These are phyloP conservation scores for Tribolium freemani DNA, from an alignment of 2,888 invertebrate genomes.

Conservation along the genomic window DNA sequence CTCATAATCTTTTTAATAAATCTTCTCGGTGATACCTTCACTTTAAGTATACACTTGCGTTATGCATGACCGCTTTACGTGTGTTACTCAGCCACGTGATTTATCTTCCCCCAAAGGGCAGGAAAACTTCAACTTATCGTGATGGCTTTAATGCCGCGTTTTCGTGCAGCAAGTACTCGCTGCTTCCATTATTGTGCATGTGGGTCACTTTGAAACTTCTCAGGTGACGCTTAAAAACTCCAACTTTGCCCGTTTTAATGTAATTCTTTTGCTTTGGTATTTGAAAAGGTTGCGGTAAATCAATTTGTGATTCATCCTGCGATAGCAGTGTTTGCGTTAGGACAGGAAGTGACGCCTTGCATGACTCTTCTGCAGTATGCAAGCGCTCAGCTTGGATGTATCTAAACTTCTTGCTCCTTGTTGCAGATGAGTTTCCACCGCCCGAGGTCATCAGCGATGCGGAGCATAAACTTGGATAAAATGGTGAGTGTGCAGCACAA, in stretches of 20 bases:
- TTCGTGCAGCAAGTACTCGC: constrained; percentile 33
- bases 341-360: constrained; percentile 33
- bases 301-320: constrained; percentile 24
- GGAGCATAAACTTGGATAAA: constrained; percentile 29
- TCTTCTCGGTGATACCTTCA: constrained; percentile 38
- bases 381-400: not conserved
- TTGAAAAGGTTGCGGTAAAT: not conserved
- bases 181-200: constrained; percentile 23
- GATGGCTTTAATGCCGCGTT: constrained; percentile 37
- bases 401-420: constrained; percentile 4
- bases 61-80: constrained; percentile 43
- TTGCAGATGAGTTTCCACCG: constrained; percentile 10
- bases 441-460: not conserved
- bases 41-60: constrained; percentile 25
- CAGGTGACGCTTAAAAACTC: constrained; percentile 1
- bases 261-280: not conserved
- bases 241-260: not conserved
- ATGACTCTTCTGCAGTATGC: not conserved
- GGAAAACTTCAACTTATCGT: constrained; percentile 35
- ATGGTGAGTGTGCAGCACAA: constrained; percentile 19
- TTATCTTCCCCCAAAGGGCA: constrained; percentile 37
- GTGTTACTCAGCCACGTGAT: constrained; percentile 39
- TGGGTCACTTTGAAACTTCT: constrained; percentile 8
- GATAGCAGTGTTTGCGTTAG: constrained; percentile 30
- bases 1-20: constrained; percentile 41